Evolutionary conservation across 2,888 invertebrate species (phyloP).

Genomic region (Scaptomyza reducta): DNA sequence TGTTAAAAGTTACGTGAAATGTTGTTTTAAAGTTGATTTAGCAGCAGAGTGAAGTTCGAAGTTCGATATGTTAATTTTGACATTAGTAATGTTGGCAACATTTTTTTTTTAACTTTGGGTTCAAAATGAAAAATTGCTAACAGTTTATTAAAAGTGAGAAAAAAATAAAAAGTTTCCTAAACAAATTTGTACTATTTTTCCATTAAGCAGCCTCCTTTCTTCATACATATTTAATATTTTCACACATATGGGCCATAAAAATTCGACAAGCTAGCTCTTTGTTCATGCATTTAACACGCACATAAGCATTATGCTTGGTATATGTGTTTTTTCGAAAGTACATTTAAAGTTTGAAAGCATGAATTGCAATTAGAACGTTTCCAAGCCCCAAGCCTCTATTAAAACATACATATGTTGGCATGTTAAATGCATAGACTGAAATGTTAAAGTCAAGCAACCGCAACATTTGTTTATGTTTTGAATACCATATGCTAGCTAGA

Average conservation of each 20-base stretch:
- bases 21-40: background rate
- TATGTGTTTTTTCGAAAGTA: slow-evolving; percentile 15
- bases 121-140: background rate
- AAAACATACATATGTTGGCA: slow-evolving; percentile 24
- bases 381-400: slow-evolving; percentile 25
- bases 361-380: slow-evolving; percentile 17
- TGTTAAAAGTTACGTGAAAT: background rate
- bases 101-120: background rate
- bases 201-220: background rate
- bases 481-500: slow-evolving; percentile 32
- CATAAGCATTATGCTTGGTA: slow-evolving; percentile 3
- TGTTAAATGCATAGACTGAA: slow-evolving; percentile 16
- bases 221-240: background rate
- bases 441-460: slow-evolving; percentile 38
- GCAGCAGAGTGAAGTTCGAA: background rate
- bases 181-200: background rate
- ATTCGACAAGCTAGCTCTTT: slow-evolving; percentile 8
- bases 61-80: background rate
- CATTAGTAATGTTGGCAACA: background rate
- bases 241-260: slow-evolving; percentile 29
- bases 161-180: too few relatives aligned
- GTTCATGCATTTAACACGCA: slow-evolving; percentile 10
- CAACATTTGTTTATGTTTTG: slow-evolving; percentile 64
- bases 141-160: too few relatives aligned
- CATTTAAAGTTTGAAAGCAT: slow-evolving; percentile 28